phyloP scores from a whole-genome alignment of 2,888 invertebrate species.

The Temnothorax unifasciatus region DNA sequence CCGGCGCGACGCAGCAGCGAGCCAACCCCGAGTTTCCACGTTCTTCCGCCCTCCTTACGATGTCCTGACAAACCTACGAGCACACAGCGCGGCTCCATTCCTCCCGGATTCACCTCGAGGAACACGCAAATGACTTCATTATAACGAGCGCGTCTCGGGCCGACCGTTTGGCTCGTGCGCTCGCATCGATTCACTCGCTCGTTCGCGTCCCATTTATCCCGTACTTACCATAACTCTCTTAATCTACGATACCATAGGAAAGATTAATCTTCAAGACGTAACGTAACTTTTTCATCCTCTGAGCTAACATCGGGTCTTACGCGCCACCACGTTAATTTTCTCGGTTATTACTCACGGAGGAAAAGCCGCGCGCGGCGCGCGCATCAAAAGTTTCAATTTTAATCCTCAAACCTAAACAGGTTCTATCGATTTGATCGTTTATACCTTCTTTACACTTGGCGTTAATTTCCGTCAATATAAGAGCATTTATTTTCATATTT shows the following conservation, averaged over 20 bases:
- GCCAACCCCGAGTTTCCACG: slow-evolving; percentile 36
- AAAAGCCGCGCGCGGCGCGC: not conserved
- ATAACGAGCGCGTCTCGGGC: slow-evolving; percentile 70
- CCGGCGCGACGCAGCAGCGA: slow-evolving; percentile 47
- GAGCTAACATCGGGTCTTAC: not conserved
- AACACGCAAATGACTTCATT: slow-evolving; percentile 83
- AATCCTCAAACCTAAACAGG: not conserved
- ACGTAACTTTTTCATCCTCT: slow-evolving; percentile 20
- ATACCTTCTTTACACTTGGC: not conserved
- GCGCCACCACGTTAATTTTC: slow-evolving; percentile 5
- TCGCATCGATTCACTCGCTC: slow-evolving; percentile 4
- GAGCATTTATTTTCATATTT: not conserved
- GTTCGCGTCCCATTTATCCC: slow-evolving; percentile 8
- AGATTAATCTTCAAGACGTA: slow-evolving; percentile 52
- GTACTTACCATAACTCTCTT: slow-evolving; percentile 10
- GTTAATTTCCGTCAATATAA: not conserved
- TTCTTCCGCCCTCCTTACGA: slow-evolving; percentile 59
- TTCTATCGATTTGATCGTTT: not conserved
- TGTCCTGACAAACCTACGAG: slow-evolving; percentile 55
- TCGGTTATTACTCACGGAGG: slow-evolving; percentile 8
- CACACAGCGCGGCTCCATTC: slow-evolving; percentile 63
- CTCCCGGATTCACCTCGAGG: slow-evolving; percentile 74
- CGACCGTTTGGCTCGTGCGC: slow-evolving; percentile 35
- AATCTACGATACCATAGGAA: slow-evolving; percentile 35
- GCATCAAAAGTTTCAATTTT: slow-evolving; percentile 30